Evolutionary conservation across 2,797 vertebrate species (phyloP), one percentile per base, ranked within the genome.

Genomic region (Geotria australis): DNA sequence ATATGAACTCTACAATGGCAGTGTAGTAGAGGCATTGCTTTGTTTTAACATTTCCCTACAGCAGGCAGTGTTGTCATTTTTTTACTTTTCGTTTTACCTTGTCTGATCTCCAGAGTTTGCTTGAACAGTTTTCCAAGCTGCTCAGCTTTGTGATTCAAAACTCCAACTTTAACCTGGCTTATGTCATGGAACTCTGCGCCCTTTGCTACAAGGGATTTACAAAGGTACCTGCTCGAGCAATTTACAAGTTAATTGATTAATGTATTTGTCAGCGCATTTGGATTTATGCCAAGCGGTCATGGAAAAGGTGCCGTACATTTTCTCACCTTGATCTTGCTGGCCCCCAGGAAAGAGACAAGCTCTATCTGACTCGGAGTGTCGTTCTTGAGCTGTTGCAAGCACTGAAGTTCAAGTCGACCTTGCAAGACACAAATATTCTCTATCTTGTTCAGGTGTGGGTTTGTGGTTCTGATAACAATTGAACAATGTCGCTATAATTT

Each of bases 111-210:
- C 73, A 98, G 91, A 93, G 84, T 71, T 78, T 98, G 63, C 70
- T 98, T 73, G 91, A 98, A 63, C 85, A 89, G 6, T 91, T 91
- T 68, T 98, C 91, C 65, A 98, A 98, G 65, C 70, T 98, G 56
- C 72, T 98, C 60, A 91, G 85, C 67, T 98, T 98, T 65, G 79
- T 98, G 46, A 86, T 98, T 69, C 91, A 98, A 76, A 89, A 98
- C 60, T 84, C 83, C 8, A 70, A 81, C 59, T 98, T 98, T 69
- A 88, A 80, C 46, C 73, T 98, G 63, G 83, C 81, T 57, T 93
- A 91, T 71, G 73, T 98, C 57, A 80, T 96, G 12, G 91, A 98
- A 61, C 73, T 98, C 6, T 98, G 91, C 59, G 85, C 88, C 59
- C 74, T 98, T 56, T 98, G 91, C 68, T 93, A 88, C 71, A 77